Evolutionary conservation across 2,797 vertebrate species (phyloP).

Genomic region (Arnoldichthys spilopterus): DNA sequence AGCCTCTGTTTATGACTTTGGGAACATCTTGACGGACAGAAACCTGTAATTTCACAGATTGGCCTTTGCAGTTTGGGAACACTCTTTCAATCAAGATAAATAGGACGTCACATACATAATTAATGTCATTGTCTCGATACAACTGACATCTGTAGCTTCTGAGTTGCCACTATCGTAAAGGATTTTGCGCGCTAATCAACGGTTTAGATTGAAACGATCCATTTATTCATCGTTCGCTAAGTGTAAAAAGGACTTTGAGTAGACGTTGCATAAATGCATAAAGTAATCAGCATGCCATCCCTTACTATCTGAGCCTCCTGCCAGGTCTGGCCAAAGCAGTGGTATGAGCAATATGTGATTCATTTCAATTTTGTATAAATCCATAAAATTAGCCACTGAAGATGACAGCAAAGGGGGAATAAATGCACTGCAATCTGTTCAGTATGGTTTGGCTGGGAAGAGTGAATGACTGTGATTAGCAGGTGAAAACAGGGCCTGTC

Average conservation of each 20-base stretch:
- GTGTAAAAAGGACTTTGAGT: background rate
- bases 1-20: background rate
- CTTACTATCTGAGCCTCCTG: constrained; percentile 13
- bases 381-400: constrained; percentile 48
- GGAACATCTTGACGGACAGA: constrained; percentile 35
- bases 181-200: constrained; percentile 30
- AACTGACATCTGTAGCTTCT: constrained; percentile 14
- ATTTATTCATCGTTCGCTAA: background rate
- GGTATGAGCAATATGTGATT: constrained; percentile 34
- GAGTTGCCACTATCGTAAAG: constrained; percentile 32
- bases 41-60: constrained; percentile 38
- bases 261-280: constrained; percentile 43
- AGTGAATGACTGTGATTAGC: constrained; percentile 15
- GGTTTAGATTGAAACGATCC: constrained; percentile 31
- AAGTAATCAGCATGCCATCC: constrained; percentile 32
- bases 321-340: constrained; percentile 15
- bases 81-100: constrained; percentile 53
- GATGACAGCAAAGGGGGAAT: constrained; percentile 18
- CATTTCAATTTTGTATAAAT: constrained; percentile 52
- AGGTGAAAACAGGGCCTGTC: constrained; percentile 1
- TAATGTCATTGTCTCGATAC: constrained; percentile 15
- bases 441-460: constrained; percentile 15
- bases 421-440: constrained; percentile 24
- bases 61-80: constrained; percentile 12
- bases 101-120: constrained; percentile 22